phyloP scores from a whole-genome alignment of 2,888 invertebrate species.

The Timema podura region DNA sequence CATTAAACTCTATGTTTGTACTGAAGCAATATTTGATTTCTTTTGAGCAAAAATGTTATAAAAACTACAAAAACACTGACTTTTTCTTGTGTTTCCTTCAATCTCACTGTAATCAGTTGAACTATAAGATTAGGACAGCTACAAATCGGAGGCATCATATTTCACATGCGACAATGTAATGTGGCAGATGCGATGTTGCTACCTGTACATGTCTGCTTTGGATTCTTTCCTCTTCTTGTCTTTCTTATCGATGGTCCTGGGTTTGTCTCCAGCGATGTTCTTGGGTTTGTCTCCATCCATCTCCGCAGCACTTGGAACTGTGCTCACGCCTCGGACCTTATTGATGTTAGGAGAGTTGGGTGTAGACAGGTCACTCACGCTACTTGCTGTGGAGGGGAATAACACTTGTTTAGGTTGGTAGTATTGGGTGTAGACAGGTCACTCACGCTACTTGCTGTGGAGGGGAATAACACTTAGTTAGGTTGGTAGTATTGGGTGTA shows the following conservation, averaged over 20 bases:
- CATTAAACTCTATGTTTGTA: too few relatives aligned
- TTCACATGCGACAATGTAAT: too few relatives aligned
- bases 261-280: not conserved
- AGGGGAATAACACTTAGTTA: too few relatives aligned
- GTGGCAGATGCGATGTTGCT: not conserved
- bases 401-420: too few relatives aligned
- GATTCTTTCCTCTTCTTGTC: slow-evolving; percentile 43
- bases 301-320: slow-evolving; percentile 47
- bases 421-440: slow-evolving; percentile 38
- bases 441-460: slow-evolving; percentile 69
- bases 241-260: slow-evolving; percentile 24
- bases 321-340: slow-evolving; percentile 44
- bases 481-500: slow-evolving; percentile 45
- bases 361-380: slow-evolving; percentile 69
- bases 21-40: too few relatives aligned
- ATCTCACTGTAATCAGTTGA: too few relatives aligned
- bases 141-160: too few relatives aligned
- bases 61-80: too few relatives aligned
- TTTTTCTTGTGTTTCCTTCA: too few relatives aligned
- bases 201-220: slow-evolving; percentile 29
- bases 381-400: slow-evolving; percentile 57
- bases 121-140: too few relatives aligned
- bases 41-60: too few relatives aligned
- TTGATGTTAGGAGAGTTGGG: slow-evolving; percentile 58
- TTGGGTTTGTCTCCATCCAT: slow-evolving; percentile 36